These are phyloP conservation scores for Kuschelorhynchus macadamiae DNA, from an alignment of 2,888 invertebrate genomes.

Conservation along the genomic window DNA sequence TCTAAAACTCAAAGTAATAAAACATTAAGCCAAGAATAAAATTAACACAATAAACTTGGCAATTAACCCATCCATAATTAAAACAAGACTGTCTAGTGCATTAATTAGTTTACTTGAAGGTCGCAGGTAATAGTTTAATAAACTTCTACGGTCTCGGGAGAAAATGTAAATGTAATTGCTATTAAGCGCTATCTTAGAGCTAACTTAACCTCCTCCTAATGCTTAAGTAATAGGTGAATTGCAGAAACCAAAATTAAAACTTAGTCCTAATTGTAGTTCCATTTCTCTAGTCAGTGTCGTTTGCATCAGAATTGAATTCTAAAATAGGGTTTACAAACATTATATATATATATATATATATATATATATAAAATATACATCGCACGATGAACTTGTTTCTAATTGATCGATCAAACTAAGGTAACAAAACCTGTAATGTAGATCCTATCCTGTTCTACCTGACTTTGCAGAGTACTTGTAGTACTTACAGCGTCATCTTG, in stretches of 20 bases:
- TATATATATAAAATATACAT: no score
- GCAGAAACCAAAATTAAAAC: slow-evolving; percentile 24
- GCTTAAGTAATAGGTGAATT: slow-evolving; percentile 16
- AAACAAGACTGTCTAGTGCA: not conserved
- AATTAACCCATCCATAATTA: not conserved
- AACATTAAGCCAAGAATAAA: no score
- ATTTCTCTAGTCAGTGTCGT: slow-evolving; percentile 9
- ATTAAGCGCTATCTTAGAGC: slow-evolving; percentile 12
- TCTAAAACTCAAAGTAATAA: no score
- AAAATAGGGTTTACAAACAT: no score
- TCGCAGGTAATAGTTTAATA: slow-evolving; percentile 28
- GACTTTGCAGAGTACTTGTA: no score
- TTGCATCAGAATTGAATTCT: not conserved
- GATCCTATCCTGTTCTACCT: no score
- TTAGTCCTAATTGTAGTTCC: slow-evolving; percentile 11
- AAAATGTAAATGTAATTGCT: slow-evolving; percentile 36
- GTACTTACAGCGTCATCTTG: no score
- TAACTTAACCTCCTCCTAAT: slow-evolving; percentile 22
- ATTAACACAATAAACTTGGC: not conserved
- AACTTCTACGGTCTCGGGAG: slow-evolving; percentile 7
- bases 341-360: no score
- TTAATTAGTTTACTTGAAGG: not conserved
- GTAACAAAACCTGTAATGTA: no score
- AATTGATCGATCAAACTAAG: no score
- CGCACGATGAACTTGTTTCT: no score